Conservation (phyloP, 1,140 invertebrate genomes). For the Nasonia vitripennis region DNA sequence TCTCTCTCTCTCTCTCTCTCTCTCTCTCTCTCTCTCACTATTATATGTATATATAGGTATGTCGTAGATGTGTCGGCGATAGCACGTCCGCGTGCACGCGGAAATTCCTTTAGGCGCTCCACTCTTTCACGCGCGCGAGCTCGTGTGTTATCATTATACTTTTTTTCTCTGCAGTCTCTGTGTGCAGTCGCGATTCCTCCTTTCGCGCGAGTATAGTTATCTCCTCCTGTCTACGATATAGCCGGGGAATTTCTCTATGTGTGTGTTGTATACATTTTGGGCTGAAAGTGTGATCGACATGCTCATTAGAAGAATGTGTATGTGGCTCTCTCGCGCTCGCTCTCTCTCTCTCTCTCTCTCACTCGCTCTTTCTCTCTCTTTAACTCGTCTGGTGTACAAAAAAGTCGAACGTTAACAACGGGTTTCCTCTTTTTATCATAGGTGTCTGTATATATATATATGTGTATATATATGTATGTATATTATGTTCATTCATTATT, state of each 20-base stretch:
- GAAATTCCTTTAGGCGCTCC: slow-evolving; percentile 43
- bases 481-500: slow-evolving; percentile 25
- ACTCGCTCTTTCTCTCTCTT: background rate
- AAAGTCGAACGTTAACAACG: slow-evolving; percentile 43
- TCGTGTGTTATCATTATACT: background rate
- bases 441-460: slow-evolving; percentile 26
- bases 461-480: slow-evolving; percentile 41
- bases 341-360: background rate
- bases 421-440: slow-evolving; percentile 16
- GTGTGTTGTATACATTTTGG: too few relatives aligned
- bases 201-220: background rate
- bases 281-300: background rate
- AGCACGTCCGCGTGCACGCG: slow-evolving; percentile 16
- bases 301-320: background rate
- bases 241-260: background rate
- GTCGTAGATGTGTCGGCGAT: background rate
- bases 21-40: background rate
- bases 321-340: background rate
- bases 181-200: background rate
- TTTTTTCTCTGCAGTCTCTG: background rate
- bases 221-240: background rate
- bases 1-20: background rate
- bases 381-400: slow-evolving; percentile 24
- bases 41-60: background rate
- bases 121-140: background rate